Percentiles rank a stretch among this genome's conserved stretches.
Conservation (phyloP, 2,888 invertebrate species). For the Tubulanus polymorphus region DNA sequence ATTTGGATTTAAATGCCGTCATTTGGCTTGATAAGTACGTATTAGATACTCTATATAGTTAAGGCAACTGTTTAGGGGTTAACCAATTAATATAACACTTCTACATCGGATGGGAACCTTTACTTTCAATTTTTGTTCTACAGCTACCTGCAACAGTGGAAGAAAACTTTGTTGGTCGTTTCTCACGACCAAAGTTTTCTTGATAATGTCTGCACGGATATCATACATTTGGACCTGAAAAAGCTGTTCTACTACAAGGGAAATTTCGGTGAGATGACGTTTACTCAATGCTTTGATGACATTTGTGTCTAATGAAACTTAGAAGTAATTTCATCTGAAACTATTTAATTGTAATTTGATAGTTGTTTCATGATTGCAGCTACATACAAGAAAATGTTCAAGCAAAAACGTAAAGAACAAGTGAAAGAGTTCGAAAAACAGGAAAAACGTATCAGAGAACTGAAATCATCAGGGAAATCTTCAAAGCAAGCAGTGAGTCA, state of each 20-base stretch:
- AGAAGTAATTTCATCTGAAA: no score
- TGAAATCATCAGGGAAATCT: constrained; percentile 92
- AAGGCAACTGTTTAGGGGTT: not conserved
- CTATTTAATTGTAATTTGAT: no score
- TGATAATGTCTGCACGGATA: constrained; percentile 98
- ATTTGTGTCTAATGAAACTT: no score
- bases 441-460: constrained; percentile 88
- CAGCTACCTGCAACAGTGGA: constrained; percentile 95
- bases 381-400: constrained; percentile 95
- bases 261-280: constrained; percentile 44
- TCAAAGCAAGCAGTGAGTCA: constrained; percentile 76
- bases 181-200: constrained; percentile 99
- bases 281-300: constrained; percentile 1
- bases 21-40: constrained; percentile 98
- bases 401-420: constrained; percentile 91
- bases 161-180: constrained; percentile 95
- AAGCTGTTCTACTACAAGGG: constrained; percentile 96
- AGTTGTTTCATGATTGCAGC: constrained; percentile 24
- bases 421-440: constrained; percentile 97
- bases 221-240: constrained; percentile 92
- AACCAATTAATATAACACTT: not conserved
- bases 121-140: constrained; percentile 22
- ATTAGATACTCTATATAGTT: not conserved
- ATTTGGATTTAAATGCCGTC: constrained; percentile 97
- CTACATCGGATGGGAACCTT: not conserved